Percentiles rank a stretch among this genome's conserved stretches.
These are phyloP conservation scores for Euplagia quadripunctaria DNA, from an alignment of 2,888 invertebrate genomes.

Conservation along the genomic window DNA sequence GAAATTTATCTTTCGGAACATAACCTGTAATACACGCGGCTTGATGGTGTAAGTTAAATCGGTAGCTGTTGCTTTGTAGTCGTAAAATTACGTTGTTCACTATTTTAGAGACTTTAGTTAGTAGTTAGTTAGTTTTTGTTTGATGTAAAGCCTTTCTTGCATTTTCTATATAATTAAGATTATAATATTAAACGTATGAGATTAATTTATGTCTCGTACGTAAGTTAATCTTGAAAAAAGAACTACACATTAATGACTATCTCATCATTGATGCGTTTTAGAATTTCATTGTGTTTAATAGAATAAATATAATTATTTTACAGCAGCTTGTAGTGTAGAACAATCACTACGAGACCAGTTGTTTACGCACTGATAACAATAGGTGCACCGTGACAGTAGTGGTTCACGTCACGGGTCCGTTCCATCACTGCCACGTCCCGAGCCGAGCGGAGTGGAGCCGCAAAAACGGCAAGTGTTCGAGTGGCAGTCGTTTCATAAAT, in stretches of 20 bases:
- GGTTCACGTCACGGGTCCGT: constrained; percentile 36
- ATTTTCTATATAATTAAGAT: too few species aligned
- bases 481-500: constrained; percentile 70
- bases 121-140: too few species aligned
- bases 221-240: too few species aligned
- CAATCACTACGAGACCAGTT: constrained; percentile 17
- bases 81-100: background rate
- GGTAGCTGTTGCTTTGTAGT: constrained; percentile 2
- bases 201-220: too few species aligned
- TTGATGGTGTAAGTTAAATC: background rate
- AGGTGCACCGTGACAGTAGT: constrained; percentile 17
- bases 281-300: too few species aligned
- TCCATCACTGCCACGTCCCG: constrained; percentile 57
- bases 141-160: too few species aligned
- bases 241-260: too few species aligned
- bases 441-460: constrained; percentile 24
- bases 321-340: background rate
- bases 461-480: constrained; percentile 63
- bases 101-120: too few species aligned
- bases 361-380: background rate
- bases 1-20: constrained; percentile 54
- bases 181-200: too few species aligned
- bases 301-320: background rate
- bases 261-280: too few species aligned
- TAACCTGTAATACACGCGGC: constrained; percentile 32